A percentile compares a stretch with the other conserved stretches of the same genome.
Evolutionary conservation across 2,797 vertebrate genomes (phyloP).

Genomic region (Chaunax sp.): DNA sequence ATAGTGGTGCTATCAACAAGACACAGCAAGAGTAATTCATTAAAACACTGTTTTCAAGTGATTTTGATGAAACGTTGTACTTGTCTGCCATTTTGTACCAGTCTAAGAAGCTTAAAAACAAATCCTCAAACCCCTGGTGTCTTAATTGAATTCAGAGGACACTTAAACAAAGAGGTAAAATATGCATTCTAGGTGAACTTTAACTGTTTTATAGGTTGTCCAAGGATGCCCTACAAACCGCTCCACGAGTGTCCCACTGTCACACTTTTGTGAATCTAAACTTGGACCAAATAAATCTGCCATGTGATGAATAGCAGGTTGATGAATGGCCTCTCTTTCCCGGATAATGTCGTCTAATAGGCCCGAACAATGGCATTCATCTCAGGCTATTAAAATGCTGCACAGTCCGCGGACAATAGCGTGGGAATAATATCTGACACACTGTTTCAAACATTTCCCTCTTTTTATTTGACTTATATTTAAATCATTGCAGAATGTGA

Average conservation of each 20-base stretch:
- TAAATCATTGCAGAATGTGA: not conserved
- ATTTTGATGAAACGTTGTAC: not conserved
- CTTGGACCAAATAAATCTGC: slow-evolving; percentile 67
- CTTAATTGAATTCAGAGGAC: not conserved
- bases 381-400: slow-evolving; percentile 53
- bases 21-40: too few species aligned
- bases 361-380: slow-evolving; percentile 66
- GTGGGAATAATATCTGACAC: slow-evolving; percentile 59
- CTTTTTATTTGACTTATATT: not conserved
- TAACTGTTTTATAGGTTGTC: not conserved
- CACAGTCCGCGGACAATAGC: slow-evolving; percentile 55
- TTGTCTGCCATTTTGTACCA: not conserved
- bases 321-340: slow-evolving; percentile 62
- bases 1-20: too few species aligned
- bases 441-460: not conserved
- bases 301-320: slow-evolving; percentile 63
- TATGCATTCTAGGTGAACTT: slow-evolving; percentile 16
- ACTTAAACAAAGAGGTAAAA: slow-evolving; percentile 19
- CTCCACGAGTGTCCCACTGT: slow-evolving; percentile 9
- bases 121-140: not conserved
- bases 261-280: slow-evolving; percentile 56
- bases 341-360: slow-evolving; percentile 56
- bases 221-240: not conserved
- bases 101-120: not conserved
- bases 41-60: too few species aligned